Base-by-base conservation (phyloP, 2,797 vertebrate species). In the Onychomys torridus region DNA sequence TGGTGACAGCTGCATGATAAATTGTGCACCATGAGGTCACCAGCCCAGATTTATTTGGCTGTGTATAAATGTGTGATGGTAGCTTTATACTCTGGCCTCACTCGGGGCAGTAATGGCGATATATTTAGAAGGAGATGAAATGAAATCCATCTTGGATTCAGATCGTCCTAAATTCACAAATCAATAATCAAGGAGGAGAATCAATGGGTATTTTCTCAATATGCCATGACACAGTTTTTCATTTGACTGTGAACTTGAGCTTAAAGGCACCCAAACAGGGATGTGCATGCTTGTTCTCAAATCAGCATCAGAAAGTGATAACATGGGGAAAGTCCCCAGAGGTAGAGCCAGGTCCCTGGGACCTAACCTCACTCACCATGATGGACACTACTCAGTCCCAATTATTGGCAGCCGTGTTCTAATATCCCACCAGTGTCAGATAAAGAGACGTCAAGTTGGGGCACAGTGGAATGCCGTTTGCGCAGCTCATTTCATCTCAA, bases 161-260 rank as follows among this genome's bases (percentile, higher is more conserved):
- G 86, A 77, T 96, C 75, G 78, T 95, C 73, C 32, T 27, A 93
- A 94, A 95, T 96, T 97, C 95, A 96, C 97, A 94, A 87, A 97
- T 96, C 95, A 96, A 96, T 90, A 61, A 79, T 79, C 57, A 78
- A 79, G 94, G 67, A 0, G 17, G 95, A 93, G 89, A 97, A 98
- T 97, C 97, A 89, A 89, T 97, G 97, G 32, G 37, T 57, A 76
- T 91, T 97, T 97, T 96, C 97, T 76, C 82, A 95, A 84, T 3
- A 55, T 29, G 95, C 92, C 93, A 61, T 69, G 97, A 86, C 85
- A 61, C 52, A 76, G 40, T 79, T 96, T 67, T 63, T 19, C 65
- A 52, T 5, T 73, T 37, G 78, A 63, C 86, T 73, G 59, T 3
- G 29, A 57, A 93, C 69, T 81, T 12, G 1, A 85, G 86, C 81